Conservation (phyloP, 1,140 invertebrate genomes). For the Trichonephila clavata region DNA sequence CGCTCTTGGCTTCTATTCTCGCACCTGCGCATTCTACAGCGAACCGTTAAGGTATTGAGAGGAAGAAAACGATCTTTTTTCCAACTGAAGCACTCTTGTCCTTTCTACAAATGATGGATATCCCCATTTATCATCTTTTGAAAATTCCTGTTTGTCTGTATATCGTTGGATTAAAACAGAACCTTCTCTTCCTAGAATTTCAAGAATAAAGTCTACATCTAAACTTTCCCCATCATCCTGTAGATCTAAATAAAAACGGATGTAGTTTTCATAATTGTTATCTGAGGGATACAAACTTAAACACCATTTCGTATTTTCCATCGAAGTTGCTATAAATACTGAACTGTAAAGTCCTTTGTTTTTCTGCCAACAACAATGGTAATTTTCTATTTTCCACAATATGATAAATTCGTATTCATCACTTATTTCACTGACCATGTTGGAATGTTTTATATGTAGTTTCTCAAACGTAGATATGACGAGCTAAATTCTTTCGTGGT, state of each 20-base stretch:
- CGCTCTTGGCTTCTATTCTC: too few relatives aligned
- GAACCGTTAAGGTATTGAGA: too few relatives aligned
- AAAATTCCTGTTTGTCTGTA: too few relatives aligned
- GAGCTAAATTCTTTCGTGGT: too few relatives aligned
- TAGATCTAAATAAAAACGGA: neutral
- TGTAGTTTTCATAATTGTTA: neutral
- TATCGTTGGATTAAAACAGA: neutral
- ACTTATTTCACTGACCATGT: too few relatives aligned
- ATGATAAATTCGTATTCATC: too few relatives aligned
- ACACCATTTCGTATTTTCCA: neutral
- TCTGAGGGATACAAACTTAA: neutral
- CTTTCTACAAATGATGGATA: neutral
- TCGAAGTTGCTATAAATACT: neutral
- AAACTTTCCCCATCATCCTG: neutral
- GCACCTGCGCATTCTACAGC: too few relatives aligned
- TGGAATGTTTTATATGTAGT: too few relatives aligned
- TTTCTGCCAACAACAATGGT: neutral
- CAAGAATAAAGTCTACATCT: neutral
- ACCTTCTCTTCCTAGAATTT: neutral
- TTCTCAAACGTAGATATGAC: too few relatives aligned
- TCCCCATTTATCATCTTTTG: neutral
- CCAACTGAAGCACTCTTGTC: neutral
- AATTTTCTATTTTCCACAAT: neutral
- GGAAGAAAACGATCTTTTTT: too few relatives aligned
- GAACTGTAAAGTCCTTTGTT: neutral